A percentile compares a stretch with the other conserved stretches of the same genome.
phyloP scores from a whole-genome alignment of 2,113 vertebrate genomes.

The Gopherus flavomarginatus region DNA sequence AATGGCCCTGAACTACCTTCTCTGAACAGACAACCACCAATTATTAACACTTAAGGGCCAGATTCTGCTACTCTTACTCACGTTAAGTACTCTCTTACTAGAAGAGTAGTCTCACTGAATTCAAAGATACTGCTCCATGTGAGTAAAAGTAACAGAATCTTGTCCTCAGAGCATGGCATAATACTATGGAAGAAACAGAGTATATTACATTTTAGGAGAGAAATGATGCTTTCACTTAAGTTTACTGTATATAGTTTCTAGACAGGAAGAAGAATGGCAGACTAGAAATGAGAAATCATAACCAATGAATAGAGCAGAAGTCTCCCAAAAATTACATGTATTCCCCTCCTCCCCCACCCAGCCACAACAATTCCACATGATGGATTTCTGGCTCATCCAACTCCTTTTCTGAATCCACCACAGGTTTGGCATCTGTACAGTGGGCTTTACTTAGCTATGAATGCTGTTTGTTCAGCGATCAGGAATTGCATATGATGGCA shows the following conservation, averaged over 20 bases:
- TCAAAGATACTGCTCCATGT: not conserved
- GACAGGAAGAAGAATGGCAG: not conserved
- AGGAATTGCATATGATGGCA: not conserved
- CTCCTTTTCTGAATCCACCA: not conserved
- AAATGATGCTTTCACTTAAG: not conserved
- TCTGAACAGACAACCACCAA: not conserved
- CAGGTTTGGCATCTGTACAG: not conserved
- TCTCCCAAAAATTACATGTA: not conserved
- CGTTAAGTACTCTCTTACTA: not conserved
- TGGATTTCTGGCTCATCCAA: not conserved
- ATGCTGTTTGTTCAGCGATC: not conserved
- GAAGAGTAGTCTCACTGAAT: not conserved
- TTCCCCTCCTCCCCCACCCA: not conserved
- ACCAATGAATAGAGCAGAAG: not conserved
- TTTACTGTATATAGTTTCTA: not conserved
- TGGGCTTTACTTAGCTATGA: not conserved
- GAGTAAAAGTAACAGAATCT: not conserved
- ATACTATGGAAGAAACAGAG: not conserved
- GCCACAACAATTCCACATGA: not conserved
- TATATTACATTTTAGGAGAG: not conserved
- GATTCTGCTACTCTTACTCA: not conserved
- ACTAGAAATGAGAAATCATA: not conserved
- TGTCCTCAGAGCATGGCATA: not conserved
- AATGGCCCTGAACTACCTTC: not conserved
- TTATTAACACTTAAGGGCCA: not conserved